phyloP scores from a whole-genome alignment of 37 sponge, comb jelly and placozoan genomes.

The Amphimedon queenslandica region DNA sequence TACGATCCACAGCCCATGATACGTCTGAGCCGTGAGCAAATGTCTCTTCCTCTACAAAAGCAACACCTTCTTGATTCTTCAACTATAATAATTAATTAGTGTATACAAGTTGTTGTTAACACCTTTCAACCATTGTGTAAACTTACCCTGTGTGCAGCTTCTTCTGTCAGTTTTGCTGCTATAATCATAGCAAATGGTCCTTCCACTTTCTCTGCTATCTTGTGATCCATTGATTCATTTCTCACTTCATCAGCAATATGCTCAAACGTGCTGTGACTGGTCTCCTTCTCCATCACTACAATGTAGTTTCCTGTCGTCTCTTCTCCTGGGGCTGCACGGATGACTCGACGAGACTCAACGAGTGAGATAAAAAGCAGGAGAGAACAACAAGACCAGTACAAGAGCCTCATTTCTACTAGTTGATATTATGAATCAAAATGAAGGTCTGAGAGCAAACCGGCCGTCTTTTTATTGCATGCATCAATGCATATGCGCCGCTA shows the following conservation, averaged over 20 bases:
- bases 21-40: slow-evolving; percentile 20
- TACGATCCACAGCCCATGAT: slow-evolving; percentile 54
- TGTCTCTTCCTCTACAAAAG: slow-evolving; percentile 43
- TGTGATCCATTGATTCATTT: slow-evolving; percentile 1
- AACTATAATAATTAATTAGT: too few species aligned
- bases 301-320: slow-evolving; percentile 50
- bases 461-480: too few species aligned
- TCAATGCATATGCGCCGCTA: too few species aligned
- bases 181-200: slow-evolving; percentile 25
- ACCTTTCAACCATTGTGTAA: too few species aligned
- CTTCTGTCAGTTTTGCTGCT: slow-evolving; percentile 30
- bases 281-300: slow-evolving; percentile 29
- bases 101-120: too few species aligned
- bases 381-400: too few species aligned
- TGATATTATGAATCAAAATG: too few species aligned
- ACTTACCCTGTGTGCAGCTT: slow-evolving; percentile 23
- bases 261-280: not conserved
- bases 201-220: slow-evolving; percentile 23
- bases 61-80: not conserved
- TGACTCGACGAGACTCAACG: not conserved
- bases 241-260: not conserved
- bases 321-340: slow-evolving; percentile 2
- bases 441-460: too few species aligned
- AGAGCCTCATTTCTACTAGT: too few species aligned
- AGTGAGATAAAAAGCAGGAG: too few species aligned